phyloP scores from a whole-genome alignment of 2,113 vertebrate genomes.

The Varanus komodoensis region DNA sequence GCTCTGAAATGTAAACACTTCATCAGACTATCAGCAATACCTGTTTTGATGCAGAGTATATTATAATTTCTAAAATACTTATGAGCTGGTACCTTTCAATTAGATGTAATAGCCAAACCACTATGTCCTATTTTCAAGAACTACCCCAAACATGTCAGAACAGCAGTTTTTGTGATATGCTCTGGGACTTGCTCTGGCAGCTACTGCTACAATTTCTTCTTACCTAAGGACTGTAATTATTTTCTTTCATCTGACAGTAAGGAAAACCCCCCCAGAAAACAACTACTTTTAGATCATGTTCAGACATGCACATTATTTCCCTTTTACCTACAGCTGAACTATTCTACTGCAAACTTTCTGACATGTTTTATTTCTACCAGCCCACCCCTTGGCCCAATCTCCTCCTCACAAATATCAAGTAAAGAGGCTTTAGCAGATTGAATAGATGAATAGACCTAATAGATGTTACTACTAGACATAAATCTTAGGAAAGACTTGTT shows the following conservation, averaged over 20 bases:
- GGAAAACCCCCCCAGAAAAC: constrained; percentile 21
- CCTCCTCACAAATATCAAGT: constrained; percentile 3
- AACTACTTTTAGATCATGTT: neutral
- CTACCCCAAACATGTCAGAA: constrained; percentile 37
- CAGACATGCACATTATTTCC: constrained; percentile 12
- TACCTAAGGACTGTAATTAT: constrained; percentile 37
- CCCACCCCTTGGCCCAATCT: constrained; percentile 7
- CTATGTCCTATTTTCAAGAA: constrained; percentile 1
- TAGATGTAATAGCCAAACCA: constrained; percentile 1
- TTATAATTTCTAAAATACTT: neutral
- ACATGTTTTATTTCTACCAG: neutral
- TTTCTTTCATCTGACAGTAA: constrained; percentile 27
- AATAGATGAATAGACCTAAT: constrained; percentile 35
- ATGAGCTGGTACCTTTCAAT: neutral
- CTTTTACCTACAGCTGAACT: constrained; percentile 37
- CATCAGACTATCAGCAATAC: neutral
- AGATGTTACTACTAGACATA: constrained; percentile 48
- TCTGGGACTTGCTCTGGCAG: constrained; percentile 15
- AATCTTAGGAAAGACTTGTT: constrained; percentile 55
- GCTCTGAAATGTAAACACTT: neutral
- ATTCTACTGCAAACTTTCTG: constrained; percentile 54
- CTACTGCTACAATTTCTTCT: constrained; percentile 13
- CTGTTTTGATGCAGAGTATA: neutral
- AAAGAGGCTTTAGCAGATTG: constrained; percentile 20
- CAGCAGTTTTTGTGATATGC: neutral